phyloP scores from a whole-genome alignment of 2,113 vertebrate species.

The Trogon surrucura region DNA sequence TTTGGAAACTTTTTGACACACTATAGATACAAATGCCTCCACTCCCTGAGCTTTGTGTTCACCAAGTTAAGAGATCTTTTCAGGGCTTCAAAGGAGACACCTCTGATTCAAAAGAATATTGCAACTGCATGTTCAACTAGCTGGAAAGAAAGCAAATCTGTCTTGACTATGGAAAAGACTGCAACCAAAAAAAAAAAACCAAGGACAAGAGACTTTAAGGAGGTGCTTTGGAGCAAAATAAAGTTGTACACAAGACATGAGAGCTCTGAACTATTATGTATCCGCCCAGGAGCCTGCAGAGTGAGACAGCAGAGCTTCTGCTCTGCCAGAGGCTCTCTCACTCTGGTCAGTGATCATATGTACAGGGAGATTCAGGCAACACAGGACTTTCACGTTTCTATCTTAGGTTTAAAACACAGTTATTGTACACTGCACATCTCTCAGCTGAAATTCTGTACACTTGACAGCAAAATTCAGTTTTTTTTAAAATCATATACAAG shows the following conservation, averaged over 20 bases:
- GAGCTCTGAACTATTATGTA: neutral
- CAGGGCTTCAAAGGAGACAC: neutral
- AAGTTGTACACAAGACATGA: neutral
- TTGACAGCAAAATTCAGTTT: neutral
- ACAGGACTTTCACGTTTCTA: neutral
- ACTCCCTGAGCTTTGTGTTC: neutral
- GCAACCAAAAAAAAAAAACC: neutral
- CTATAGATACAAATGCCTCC: neutral
- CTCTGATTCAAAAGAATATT: neutral
- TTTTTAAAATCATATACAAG: neutral
- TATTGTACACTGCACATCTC: neutral
- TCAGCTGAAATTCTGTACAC: neutral
- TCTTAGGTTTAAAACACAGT: neutral
- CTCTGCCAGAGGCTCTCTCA: neutral
- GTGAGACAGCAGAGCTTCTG: neutral
- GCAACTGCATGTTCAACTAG: neutral
- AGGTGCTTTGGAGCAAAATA: conserved; percentile 3
- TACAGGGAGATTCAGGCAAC: neutral
- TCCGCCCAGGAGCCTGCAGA: neutral
- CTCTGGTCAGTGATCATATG: neutral
- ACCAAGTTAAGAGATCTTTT: neutral
- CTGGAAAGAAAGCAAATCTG: neutral
- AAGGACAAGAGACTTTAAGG: neutral
- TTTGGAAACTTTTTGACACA: neutral
- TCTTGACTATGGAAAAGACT: neutral